These are phyloP conservation scores for Platycercus adscitus DNA, from an alignment of 2,113 vertebrate species.

Conservation along the genomic window DNA sequence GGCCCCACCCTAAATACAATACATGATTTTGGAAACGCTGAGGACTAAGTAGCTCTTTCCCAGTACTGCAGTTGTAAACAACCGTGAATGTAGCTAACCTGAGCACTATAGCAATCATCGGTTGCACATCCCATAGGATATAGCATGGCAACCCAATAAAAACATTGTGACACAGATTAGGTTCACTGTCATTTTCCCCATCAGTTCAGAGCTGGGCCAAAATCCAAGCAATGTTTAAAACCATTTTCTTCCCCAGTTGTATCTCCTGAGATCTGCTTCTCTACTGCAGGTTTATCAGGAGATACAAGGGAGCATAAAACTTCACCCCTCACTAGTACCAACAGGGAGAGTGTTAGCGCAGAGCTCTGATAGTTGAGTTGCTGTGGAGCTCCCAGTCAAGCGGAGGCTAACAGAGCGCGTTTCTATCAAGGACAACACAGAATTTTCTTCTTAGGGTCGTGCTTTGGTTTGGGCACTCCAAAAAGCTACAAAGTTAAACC, in stretches of 20 bases:
- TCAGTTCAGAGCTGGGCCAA: neutral
- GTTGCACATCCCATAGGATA: neutral
- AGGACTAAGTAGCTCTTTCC: neutral
- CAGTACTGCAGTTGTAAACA: neutral
- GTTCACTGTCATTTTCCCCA: neutral
- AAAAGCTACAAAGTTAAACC: neutral
- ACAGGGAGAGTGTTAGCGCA: neutral
- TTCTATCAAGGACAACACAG: neutral
- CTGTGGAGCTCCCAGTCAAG: neutral
- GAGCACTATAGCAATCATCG: neutral
- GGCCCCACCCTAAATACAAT: neutral
- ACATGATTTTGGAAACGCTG: neutral
- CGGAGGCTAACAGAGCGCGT: neutral
- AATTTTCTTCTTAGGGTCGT: neutral
- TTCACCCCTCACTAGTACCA: neutral
- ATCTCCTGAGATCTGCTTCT: neutral
- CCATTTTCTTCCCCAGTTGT: neutral
- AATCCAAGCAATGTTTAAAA: neutral
- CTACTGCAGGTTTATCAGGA: neutral
- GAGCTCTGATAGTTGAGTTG: neutral
- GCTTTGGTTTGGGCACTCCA: neutral
- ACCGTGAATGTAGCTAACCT: neutral
- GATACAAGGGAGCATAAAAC: neutral
- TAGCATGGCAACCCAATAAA: neutral
- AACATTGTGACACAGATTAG: neutral